Conservation (phyloP, 2,113 vertebrate species). For the Polypterus bichir region DNA sequence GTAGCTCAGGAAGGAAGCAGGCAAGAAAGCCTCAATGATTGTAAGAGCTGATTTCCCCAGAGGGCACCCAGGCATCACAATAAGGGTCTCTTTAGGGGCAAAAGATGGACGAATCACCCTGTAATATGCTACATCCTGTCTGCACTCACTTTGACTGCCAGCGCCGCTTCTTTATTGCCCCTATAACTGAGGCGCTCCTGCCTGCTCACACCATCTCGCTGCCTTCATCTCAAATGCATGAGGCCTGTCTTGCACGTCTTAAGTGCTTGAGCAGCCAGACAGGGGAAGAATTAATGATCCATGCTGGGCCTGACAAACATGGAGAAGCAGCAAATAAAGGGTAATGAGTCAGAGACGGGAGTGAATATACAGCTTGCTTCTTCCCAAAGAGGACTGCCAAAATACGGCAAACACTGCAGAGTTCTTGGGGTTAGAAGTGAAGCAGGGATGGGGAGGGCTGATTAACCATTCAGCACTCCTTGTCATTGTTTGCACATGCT, state of each 20-base stretch:
- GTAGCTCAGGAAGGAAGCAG: conserved; percentile 30
- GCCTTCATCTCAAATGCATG: conserved; percentile 26
- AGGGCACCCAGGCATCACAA: conserved; percentile 29
- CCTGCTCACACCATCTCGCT: conserved; percentile 22
- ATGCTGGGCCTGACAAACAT: conserved; percentile 16
- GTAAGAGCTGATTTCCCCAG: conserved; percentile 23
- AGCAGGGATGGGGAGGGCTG: no score
- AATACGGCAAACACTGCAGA: not conserved
- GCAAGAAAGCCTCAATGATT: conserved; percentile 28
- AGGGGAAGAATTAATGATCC: conserved; percentile 22
- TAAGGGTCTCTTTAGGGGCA: conserved; percentile 25
- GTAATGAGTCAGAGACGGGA: conserved; percentile 17
- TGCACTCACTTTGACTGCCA: conserved; percentile 31
- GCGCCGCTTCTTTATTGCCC: conserved; percentile 34
- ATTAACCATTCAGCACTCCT: no score
- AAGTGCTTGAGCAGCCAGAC: conserved; percentile 12
- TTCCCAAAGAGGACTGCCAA: conserved; percentile 3
- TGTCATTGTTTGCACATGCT: no score
- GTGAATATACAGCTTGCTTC: conserved; percentile 13
- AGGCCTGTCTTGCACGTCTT: conserved; percentile 20
- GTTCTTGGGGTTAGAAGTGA: no score
- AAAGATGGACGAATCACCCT: conserved; percentile 25
- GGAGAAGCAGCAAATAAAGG: conserved; percentile 22
- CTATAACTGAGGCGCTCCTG: conserved; percentile 29
- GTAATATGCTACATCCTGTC: conserved; percentile 34